phyloP scores from a whole-genome alignment of 2,113 vertebrate species.

The Tragelaphus scriptus region DNA sequence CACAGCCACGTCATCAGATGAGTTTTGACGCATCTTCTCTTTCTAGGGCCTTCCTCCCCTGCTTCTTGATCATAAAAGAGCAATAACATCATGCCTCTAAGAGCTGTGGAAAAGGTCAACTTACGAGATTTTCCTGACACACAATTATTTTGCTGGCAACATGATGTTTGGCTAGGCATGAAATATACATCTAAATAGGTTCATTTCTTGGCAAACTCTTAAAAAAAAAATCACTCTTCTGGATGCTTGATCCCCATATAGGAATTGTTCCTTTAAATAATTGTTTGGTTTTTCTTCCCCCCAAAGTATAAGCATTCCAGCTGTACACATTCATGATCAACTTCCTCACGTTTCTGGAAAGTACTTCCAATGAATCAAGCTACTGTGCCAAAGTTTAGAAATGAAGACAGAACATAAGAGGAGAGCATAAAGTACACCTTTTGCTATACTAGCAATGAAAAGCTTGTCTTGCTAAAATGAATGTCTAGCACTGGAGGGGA shows the following conservation, averaged over 20 bases:
- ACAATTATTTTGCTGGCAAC: not conserved
- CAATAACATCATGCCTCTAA: not conserved
- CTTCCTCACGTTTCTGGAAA: not conserved
- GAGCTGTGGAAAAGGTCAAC: not conserved
- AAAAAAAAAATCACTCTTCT: not conserved
- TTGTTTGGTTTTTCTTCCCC: not conserved
- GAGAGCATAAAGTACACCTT: not conserved
- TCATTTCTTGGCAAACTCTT: not conserved
- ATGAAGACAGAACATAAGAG: not conserved
- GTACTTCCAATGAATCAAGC: not conserved
- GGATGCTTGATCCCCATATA: not conserved
- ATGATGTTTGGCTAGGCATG: not conserved
- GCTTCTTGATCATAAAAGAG: not conserved
- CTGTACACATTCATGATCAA: not conserved
- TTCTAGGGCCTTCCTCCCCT: not conserved
- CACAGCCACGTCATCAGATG: not conserved
- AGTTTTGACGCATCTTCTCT: not conserved
- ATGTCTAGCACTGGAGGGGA: not conserved
- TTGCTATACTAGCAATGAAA: not conserved
- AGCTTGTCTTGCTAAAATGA: not conserved
- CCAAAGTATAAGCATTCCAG: not conserved
- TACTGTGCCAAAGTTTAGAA: not conserved
- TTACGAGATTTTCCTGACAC: not conserved
- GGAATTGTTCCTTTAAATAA: not conserved
- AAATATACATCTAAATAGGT: not conserved